These are phyloP conservation scores for Vireo altiloquus DNA, from an alignment of 2,113 vertebrate genomes.

Conservation along the genomic window DNA sequence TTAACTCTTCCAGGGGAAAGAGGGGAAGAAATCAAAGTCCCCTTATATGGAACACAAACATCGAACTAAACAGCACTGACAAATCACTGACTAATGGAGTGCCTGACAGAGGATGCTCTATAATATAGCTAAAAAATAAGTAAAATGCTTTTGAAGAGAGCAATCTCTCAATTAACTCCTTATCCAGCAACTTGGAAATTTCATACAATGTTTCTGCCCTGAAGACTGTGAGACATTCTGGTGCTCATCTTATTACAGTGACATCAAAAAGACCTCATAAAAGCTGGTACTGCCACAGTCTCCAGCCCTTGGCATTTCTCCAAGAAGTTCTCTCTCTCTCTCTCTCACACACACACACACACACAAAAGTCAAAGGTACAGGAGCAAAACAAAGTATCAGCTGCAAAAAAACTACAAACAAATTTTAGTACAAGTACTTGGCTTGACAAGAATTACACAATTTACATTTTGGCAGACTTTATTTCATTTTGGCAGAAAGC, in stretches of 20 bases:
- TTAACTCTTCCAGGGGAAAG: not conserved
- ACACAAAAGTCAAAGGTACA: not conserved
- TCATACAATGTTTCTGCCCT: not conserved
- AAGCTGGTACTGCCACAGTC: not conserved
- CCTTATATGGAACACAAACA: not conserved
- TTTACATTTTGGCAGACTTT: not conserved
- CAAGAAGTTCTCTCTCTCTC: not conserved
- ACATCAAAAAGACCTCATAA: not conserved
- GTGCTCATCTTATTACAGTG: not conserved
- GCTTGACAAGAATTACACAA: not conserved
- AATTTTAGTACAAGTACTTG: not conserved
- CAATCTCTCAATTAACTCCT: not conserved
- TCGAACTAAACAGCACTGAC: not conserved
- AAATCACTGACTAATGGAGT: not conserved
- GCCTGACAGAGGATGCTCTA: not conserved
- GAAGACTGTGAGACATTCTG: not conserved
- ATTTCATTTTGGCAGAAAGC: not conserved
- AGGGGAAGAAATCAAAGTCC: not conserved
- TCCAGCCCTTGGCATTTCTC: not conserved
- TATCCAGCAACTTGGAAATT: not conserved
- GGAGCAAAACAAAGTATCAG: not conserved
- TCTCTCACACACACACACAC: not conserved
- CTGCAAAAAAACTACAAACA: not conserved
- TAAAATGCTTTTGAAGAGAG: not conserved
- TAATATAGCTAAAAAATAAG: not conserved